These are phyloP conservation scores for Zaprionus kolodkinae DNA, from an alignment of 1,140 invertebrate species.

Conservation along the genomic window DNA sequence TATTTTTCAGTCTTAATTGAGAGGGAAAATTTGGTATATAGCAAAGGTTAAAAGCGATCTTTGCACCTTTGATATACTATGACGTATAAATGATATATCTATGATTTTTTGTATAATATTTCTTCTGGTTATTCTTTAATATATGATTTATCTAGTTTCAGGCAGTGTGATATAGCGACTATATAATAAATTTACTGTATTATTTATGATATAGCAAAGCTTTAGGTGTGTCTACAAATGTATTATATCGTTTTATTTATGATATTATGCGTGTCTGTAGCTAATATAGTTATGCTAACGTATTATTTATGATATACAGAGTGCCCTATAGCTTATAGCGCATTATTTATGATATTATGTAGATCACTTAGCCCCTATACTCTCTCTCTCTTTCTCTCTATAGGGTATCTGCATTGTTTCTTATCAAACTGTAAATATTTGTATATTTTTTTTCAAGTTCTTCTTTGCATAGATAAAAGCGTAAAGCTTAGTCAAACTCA, in stretches of 20 bases:
- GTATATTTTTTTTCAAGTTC: conserved; percentile 15
- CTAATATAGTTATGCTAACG: too few relatives aligned
- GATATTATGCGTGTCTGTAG: too few relatives aligned
- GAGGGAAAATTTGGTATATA: conserved; percentile 14
- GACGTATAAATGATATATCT: neutral
- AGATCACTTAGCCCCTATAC: neutral
- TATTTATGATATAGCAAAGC: neutral
- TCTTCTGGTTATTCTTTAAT: neutral
- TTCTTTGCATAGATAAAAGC: neutral
- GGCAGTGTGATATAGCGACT: neutral
- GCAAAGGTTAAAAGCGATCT: conserved; percentile 26
- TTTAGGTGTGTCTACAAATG: neutral
- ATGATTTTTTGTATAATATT: neutral
- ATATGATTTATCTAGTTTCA: neutral
- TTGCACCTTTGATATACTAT: neutral
- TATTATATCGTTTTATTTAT: too few relatives aligned
- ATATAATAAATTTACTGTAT: neutral
- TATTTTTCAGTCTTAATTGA: conserved; percentile 23
- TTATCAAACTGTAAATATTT: conserved; percentile 2
- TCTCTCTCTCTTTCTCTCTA: neutral
- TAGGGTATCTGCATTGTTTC: neutral
- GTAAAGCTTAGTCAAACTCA: neutral
- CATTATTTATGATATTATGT: neutral
- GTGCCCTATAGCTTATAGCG: too few relatives aligned
- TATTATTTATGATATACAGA: neutral